Evolutionary conservation across 2,113 vertebrate genomes (phyloP), one percentile per base, ranked within the genome.

Genomic region (Felis catus): DNA sequence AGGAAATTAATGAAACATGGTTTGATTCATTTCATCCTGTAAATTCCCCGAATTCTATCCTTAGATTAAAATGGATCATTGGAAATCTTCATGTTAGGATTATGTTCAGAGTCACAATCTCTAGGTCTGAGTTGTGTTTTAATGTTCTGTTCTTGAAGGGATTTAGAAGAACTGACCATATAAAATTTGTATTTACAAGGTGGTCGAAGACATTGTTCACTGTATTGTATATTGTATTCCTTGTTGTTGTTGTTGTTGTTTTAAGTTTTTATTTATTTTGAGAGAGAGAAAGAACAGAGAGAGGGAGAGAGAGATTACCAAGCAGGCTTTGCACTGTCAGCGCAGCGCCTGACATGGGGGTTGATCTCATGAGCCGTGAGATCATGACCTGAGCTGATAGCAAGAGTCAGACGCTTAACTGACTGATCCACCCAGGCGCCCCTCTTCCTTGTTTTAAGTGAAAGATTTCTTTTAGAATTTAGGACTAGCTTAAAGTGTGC

Each of bases 41-140:
- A 70, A 85, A 5, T 95, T 95, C 61, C 27, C 25, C 53, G 73
- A 63, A 41, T 96, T 95, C n/a, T 81, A 41, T 71, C 21, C 45
- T 85, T 86, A 78, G 58, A 53, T 97, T 80, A 82, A 92, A 95
- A 66, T 65, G 71, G 81, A 36, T 97, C 8, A 29, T 74, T 79
- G 61, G 86, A 85, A 97, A 91, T 53, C 18, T 91, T 94, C 48
- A n/a, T 45, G 45, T 45, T 66, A 66, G 14, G 31, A 48, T 55
- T 85, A 0, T 87, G 36, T 83, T 74, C 45, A 85, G 53, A 63
- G 29, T 82, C 27, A 92, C 76, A 95, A 39, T 71, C 39, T 95
- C 14, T 68, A 33, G 18, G 88, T n/a, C 51, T 82, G 66, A 45
- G 27, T 85, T 95, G 29, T 13, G 10, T 89, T 97, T 92, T 91